Evolutionary conservation across 2,113 vertebrate genomes (phyloP).

Genomic region (Scatophagus argus): DNA sequence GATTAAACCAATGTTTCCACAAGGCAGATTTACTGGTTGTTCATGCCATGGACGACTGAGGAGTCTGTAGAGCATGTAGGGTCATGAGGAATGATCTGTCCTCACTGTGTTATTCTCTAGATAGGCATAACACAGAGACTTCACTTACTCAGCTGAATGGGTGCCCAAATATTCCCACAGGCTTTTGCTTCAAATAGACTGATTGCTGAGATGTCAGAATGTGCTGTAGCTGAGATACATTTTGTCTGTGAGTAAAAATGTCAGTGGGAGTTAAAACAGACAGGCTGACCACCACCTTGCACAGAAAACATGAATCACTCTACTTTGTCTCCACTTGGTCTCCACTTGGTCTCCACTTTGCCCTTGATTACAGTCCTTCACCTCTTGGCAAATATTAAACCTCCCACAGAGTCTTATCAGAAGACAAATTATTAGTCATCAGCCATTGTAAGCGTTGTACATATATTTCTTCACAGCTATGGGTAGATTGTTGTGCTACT

Average conservation of each 20-base stretch:
- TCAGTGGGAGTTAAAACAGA: conserved; percentile 44
- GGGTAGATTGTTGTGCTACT: background rate
- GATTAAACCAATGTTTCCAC: conserved; percentile 24
- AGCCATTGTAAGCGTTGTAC: background rate
- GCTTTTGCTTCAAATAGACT: background rate
- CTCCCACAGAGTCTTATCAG: conserved; percentile 24
- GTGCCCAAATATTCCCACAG: background rate
- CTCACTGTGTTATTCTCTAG: conserved; percentile 17
- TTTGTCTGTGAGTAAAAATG: conserved; percentile 21
- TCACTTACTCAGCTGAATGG: conserved; percentile 5
- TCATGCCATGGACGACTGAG: background rate
- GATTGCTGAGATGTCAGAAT: conserved; percentile 28
- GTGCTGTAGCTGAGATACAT: conserved; percentile 15
- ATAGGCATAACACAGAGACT: background rate
- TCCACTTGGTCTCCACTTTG: too few relatives aligned
- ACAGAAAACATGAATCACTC: conserved; percentile 59
- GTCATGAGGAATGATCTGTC: conserved; percentile 27
- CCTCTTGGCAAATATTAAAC: conserved; percentile 3
- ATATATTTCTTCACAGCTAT: background rate
- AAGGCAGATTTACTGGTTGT: conserved; percentile 39
- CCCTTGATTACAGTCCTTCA: conserved; percentile 25
- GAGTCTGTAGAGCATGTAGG: background rate
- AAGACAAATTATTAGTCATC: conserved; percentile 22
- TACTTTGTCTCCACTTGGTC: background rate
- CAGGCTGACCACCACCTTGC: conserved; percentile 28